Evolutionary conservation across 2,797 vertebrate genomes (phyloP).

Genomic region (Scomberomorus guttatus): DNA sequence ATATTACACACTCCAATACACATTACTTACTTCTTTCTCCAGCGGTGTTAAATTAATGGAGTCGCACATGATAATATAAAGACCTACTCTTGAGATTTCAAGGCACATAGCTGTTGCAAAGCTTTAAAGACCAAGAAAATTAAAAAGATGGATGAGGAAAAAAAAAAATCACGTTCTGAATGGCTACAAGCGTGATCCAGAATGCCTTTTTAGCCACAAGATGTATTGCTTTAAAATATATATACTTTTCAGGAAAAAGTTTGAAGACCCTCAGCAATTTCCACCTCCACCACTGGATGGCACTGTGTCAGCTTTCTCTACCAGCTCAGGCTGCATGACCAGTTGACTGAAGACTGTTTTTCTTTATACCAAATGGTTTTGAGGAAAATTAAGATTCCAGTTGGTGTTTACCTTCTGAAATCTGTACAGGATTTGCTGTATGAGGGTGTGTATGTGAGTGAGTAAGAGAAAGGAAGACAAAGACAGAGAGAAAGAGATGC

Average conservation of each 20-base stretch:
- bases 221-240: not conserved
- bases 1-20: slow-evolving; percentile 53
- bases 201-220: slow-evolving; percentile 6
- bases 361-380: slow-evolving; percentile 61
- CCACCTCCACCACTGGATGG: slow-evolving; percentile 83
- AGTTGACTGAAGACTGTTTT: slow-evolving; percentile 34
- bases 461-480: slow-evolving; percentile 4
- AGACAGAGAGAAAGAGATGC: slow-evolving; percentile 13
- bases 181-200: not conserved
- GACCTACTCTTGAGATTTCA: slow-evolving; percentile 44
- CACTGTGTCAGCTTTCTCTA: slow-evolving; percentile 81
- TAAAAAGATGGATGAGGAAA: slow-evolving; percentile 8
- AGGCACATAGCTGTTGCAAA: not conserved
- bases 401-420: slow-evolving; percentile 72
- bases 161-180: not conserved
- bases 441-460: slow-evolving; percentile 16
- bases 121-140: slow-evolving; percentile 24
- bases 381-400: slow-evolving; percentile 78
- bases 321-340: slow-evolving; percentile 17
- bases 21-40: slow-evolving; percentile 49
- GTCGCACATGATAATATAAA: slow-evolving; percentile 38
- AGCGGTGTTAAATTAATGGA: slow-evolving; percentile 55
- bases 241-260: slow-evolving; percentile 19
- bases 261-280: slow-evolving; percentile 17
- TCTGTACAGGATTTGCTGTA: slow-evolving; percentile 54